These are phyloP conservation scores for Epizoanthus ramosus DNA, from an alignment of 92 coral and sea anemone genomes.

Conservation along the genomic window DNA sequence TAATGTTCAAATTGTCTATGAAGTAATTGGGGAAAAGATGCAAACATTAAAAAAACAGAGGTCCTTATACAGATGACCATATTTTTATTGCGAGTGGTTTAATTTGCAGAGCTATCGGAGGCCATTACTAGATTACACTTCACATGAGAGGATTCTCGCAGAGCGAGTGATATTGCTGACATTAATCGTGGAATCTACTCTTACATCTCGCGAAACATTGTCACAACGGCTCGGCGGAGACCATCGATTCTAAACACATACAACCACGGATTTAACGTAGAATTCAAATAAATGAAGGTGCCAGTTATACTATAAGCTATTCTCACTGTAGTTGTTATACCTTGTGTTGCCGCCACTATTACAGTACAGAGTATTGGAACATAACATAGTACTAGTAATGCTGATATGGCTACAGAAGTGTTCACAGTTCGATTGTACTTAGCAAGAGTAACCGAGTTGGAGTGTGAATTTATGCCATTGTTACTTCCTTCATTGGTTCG, in stretches of 20 bases:
- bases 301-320: neutral
- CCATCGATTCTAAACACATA: neutral
- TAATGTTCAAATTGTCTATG: too few relatives aligned
- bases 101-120: too few relatives aligned
- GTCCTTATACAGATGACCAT: too few relatives aligned
- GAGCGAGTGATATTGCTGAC: too few relatives aligned
- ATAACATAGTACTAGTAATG: neutral
- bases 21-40: too few relatives aligned
- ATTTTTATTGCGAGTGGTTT: too few relatives aligned
- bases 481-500: neutral
- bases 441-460: neutral
- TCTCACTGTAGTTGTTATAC: neutral
- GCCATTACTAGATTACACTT: too few relatives aligned
- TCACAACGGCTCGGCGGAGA: neutral
- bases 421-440: neutral
- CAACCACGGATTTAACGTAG: too few relatives aligned
- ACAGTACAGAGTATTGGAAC: neutral
- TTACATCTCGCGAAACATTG: neutral
- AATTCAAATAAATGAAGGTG: neutral
- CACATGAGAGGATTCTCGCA: too few relatives aligned
- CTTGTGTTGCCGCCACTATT: neutral
- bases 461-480: neutral
- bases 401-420: neutral
- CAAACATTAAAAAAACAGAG: too few relatives aligned
- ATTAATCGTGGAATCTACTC: neutral